Evolutionary conservation across 1,140 invertebrate genomes (phyloP), one percentile per base, ranked within the genome.

Genomic region (Cylas formicarius): DNA sequence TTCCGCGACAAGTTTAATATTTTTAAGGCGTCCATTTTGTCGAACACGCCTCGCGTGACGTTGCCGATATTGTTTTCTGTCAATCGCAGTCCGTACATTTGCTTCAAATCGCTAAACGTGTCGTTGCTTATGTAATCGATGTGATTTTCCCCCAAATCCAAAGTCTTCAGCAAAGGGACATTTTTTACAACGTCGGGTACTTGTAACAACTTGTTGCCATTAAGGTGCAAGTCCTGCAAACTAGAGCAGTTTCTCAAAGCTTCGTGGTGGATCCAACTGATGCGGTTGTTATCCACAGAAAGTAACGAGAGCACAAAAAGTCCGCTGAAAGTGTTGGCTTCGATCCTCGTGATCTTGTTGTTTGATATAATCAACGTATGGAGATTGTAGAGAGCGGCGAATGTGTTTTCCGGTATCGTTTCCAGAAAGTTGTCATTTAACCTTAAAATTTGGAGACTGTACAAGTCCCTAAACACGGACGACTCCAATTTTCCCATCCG

Each of bases 21-120:
- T 69, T 88, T 86, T 19, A 95, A 68, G 3, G 84, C 79, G 21
- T 78, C 77, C 75, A 92, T 79, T 63, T 84, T 81, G 57, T 81
- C 80, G 62, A 93, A 91, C 5, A 87, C 78, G 1, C 84, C 85
- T 64, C 84, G 85, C 5, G 78, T 77, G 7, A 94, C 78, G 62
- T 87, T 87, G n/a, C 81, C 82, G 48, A 94, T 83, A 52, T 82
- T 79, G 67, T 94, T 94, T 67, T 90, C 86, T 7, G 86, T 90
- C 39, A 94, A 70, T 49, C 88, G 72, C 13, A 94, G 70, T 3
- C 86, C 86, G 53, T 86, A 87, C 37, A 94, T 74, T 57, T 88
- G 79, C 63, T 82, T 77, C 72, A 92, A 78, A 49, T 80, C 76
- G 47, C 74, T 73, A 59, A 93, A 89, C 11, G 85, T 86, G 17